Conservation (phyloP, 2,888 invertebrate genomes). For the Leistus spinibarbis region DNA sequence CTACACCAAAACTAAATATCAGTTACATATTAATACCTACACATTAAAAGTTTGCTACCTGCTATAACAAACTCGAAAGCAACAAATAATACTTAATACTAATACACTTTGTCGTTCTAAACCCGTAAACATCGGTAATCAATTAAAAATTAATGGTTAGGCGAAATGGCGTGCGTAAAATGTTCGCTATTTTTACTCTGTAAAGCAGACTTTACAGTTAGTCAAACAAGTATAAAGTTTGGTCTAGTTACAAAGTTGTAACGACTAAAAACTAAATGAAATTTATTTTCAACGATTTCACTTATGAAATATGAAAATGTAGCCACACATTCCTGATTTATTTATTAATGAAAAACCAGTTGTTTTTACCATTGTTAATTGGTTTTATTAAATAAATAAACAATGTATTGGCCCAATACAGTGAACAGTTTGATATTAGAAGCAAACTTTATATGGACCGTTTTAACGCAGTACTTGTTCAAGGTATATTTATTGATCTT, state of each 20-base stretch:
- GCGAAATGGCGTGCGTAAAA: constrained; percentile 20
- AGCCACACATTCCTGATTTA: not conserved
- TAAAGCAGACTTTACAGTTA: constrained; percentile 31
- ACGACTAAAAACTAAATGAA: constrained; percentile 24
- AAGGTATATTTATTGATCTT: constrained; percentile 35
- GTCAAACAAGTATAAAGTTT: constrained; percentile 40
- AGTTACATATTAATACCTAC: not conserved
- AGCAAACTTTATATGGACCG: constrained; percentile 36
- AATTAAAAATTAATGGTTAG: not conserved
- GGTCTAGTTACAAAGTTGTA: constrained; percentile 24
- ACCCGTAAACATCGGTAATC: not conserved
- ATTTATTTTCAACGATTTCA: constrained; percentile 16
- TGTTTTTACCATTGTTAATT: not conserved
- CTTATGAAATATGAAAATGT: constrained; percentile 1
- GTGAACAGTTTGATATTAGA: constrained; percentile 28
- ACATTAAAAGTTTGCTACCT: not conserved
- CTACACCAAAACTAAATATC: not conserved
- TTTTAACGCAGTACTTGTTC: constrained; percentile 39
- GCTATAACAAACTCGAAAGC: not conserved
- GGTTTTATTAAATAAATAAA: constrained; percentile 20
- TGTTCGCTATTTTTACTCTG: constrained; percentile 14
- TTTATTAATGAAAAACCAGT: not conserved
- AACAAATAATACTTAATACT: not conserved
- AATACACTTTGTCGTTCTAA: not conserved
- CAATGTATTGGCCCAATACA: constrained; percentile 19